phyloP scores from a whole-genome alignment of 2,113 vertebrate species.

The Alethe diademata region DNA sequence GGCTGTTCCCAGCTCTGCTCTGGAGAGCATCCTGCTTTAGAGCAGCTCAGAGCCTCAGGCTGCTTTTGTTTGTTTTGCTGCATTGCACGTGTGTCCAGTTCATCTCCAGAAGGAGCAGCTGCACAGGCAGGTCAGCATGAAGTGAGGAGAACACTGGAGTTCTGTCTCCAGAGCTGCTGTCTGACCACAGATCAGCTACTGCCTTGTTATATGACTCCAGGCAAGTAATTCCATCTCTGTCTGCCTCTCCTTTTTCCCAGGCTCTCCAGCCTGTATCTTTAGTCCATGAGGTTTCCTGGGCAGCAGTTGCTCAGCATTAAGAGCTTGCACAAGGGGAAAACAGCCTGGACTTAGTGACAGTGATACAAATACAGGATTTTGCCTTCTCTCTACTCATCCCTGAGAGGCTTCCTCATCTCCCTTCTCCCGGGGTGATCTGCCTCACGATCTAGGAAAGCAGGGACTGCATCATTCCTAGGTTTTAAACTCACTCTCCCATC shows the following conservation, averaged over 20 bases:
- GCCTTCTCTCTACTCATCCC: background rate
- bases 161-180: background rate
- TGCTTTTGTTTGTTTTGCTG: background rate
- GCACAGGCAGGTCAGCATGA: background rate
- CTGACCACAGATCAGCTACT: constrained; percentile 15
- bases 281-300: background rate
- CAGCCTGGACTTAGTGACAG: background rate
- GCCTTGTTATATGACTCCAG: background rate
- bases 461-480: background rate
- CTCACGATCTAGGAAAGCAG: rapidly evolving
- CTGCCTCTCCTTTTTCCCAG: background rate
- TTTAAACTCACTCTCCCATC: background rate
- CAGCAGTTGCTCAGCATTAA: background rate
- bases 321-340: background rate
- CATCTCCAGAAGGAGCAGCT: background rate
- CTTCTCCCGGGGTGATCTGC: background rate
- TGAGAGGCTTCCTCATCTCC: background rate
- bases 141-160: background rate
- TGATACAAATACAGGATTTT: background rate
- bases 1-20: background rate
- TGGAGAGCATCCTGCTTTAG: background rate
- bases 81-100: background rate
- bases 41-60: background rate
- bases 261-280: background rate
- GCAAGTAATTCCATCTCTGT: background rate